Percentiles rank a stretch among this genome's conserved stretches.
These are phyloP conservation scores for Rhineura floridana DNA, from an alignment of 2,113 vertebrate genomes.

Conservation along the genomic window DNA sequence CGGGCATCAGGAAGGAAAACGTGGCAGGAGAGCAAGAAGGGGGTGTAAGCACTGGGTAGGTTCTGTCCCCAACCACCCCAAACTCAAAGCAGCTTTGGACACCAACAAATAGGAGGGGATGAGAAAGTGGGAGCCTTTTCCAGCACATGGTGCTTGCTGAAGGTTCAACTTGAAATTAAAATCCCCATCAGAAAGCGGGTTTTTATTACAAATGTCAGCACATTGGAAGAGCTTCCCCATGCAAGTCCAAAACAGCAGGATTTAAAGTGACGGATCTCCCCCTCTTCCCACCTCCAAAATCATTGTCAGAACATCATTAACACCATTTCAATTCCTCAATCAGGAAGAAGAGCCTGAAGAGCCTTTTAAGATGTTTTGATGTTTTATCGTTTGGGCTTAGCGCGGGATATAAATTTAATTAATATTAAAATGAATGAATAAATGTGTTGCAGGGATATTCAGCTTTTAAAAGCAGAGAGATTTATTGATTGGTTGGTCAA, in stretches of 20 bases:
- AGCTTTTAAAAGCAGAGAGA: not conserved
- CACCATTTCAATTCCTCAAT: no score
- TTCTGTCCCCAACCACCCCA: fast-evolving
- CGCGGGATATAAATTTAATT: no score
- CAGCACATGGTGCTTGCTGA: no score
- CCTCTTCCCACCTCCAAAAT: not conserved
- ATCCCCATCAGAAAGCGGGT: not conserved
- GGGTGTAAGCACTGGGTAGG: not conserved
- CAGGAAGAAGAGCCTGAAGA: no score
- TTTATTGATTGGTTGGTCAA: not conserved
- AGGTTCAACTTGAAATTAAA: not conserved
- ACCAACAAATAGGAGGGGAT: not conserved
- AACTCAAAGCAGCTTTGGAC: not conserved
- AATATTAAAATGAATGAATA: no score
- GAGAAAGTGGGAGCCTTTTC: not conserved
- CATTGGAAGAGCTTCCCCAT: not conserved
- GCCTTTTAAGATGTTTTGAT: no score
- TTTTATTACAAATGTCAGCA: not conserved
- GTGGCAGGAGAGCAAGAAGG: not conserved
- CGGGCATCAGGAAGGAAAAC: not conserved
- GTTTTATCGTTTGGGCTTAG: no score
- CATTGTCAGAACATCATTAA: not conserved
- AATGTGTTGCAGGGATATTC: not conserved
- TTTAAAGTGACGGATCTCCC: not conserved
- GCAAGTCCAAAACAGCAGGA: not conserved